Conservation (phyloP, 2,888 invertebrate species). For the Lepidocyrtoides sp. region DNA sequence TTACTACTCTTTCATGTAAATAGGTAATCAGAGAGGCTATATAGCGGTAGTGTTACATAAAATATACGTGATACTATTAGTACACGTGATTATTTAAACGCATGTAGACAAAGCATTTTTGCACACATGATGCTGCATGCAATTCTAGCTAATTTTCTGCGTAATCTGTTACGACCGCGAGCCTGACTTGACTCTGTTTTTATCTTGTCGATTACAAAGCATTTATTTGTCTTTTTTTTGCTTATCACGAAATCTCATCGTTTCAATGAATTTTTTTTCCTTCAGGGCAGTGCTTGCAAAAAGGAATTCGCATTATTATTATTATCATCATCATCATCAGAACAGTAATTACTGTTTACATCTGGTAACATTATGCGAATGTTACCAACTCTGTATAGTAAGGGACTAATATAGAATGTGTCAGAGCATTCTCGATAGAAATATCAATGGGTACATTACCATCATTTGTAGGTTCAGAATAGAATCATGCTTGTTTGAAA, state of each 20-base stretch:
- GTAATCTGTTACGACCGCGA: background rate
- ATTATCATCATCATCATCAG: background rate
- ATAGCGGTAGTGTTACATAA: background rate
- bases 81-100: background rate
- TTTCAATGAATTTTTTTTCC: constrained; percentile 37
- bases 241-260: background rate
- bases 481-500: no score
- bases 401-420: background rate
- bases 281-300: background rate
- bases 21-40: background rate
- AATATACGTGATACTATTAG: background rate
- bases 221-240: background rate
- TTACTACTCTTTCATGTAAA: background rate
- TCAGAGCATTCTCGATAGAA: constrained; percentile 6
- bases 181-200: background rate
- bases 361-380: constrained; percentile 7
- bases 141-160: background rate
- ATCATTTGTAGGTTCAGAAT: no score
- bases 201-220: background rate
- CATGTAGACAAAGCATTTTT: background rate
- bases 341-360: constrained; percentile 6
- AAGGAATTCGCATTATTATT: constrained; percentile 5
- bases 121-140: no score
- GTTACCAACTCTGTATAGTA: background rate
- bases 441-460: background rate